These are phyloP conservation scores for Noctilio leporinus DNA, from an alignment of 2,113 vertebrate species.

Conservation along the genomic window DNA sequence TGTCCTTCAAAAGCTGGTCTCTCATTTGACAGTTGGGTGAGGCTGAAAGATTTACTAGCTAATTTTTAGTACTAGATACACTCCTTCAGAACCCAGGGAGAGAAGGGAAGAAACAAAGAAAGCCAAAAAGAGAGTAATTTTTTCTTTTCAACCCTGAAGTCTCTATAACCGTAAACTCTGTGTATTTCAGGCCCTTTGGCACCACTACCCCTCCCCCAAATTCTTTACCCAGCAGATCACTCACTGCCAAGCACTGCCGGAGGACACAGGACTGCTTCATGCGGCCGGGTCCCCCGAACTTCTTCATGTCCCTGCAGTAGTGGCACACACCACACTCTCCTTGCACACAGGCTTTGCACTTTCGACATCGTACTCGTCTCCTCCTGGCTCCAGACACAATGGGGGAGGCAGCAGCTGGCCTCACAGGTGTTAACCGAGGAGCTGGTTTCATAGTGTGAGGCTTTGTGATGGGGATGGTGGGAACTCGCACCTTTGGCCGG, in stretches of 20 bases:
- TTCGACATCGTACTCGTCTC: slow-evolving; percentile 91
- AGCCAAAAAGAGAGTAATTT: not conserved
- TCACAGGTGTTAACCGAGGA: slow-evolving; percentile 84
- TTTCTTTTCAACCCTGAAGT: not conserved
- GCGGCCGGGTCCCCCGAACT: slow-evolving; percentile 92
- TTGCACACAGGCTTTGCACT: slow-evolving; percentile 91
- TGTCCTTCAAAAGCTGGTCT: not conserved
- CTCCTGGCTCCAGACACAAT: slow-evolving; percentile 90
- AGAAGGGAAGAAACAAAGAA: not conserved
- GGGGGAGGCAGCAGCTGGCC: slow-evolving; percentile 77
- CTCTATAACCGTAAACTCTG: not conserved
- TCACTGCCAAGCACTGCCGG: slow-evolving; percentile 92
- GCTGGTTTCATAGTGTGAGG: slow-evolving; percentile 86
- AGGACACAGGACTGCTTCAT: slow-evolving; percentile 95
- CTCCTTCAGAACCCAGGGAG: not conserved
- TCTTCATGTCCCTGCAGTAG: slow-evolving; percentile 96
- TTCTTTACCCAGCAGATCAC: slow-evolving; percentile 63
- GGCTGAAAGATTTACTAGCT: not conserved
- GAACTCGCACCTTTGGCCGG: slow-evolving; percentile 82
- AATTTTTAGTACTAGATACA: not conserved
- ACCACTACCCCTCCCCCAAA: not conserved
- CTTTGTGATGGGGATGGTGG: slow-evolving; percentile 85
- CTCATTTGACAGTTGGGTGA: not conserved
- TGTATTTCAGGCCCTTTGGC: not conserved
- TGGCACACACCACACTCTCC: slow-evolving; percentile 93